phyloP scores from a whole-genome alignment of 1,140 invertebrate species.

The Paracyclopina nana region DNA sequence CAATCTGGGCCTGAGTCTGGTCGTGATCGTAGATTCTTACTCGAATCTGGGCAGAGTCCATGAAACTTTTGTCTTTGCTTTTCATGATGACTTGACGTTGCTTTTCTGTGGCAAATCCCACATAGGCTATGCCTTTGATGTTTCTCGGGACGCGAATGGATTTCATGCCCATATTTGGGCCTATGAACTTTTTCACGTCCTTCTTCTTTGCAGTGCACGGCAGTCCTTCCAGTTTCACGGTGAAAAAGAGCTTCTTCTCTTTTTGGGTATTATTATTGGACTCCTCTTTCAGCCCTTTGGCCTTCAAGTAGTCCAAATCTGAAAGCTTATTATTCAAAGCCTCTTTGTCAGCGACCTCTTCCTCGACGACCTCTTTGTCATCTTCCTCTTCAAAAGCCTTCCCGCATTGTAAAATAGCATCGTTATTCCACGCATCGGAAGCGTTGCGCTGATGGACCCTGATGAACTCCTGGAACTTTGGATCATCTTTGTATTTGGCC shows the following conservation, averaged over 20 bases:
- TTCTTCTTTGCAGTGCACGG: conserved; percentile 38
- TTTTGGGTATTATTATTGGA: conserved; percentile 9
- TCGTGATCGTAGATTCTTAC: conserved; percentile 25
- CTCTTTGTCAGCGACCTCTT: background rate
- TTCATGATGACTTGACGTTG: conserved; percentile 60
- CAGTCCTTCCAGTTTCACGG: conserved; percentile 6
- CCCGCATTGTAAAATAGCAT: background rate
- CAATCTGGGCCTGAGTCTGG: conserved; percentile 19
- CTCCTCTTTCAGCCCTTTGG: conserved; percentile 8
- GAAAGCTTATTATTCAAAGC: background rate
- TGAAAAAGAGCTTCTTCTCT: no score
- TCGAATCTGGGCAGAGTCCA: conserved; percentile 30
- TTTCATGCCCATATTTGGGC: conserved; percentile 44
- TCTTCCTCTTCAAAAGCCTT: background rate
- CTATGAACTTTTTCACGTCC: conserved; percentile 62
- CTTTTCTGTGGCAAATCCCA: conserved; percentile 61
- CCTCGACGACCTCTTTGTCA: background rate
- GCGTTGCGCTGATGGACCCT: conserved; percentile 11
- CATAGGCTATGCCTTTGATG: conserved; percentile 65
- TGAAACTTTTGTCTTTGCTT: conserved; percentile 67
- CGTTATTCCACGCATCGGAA: conserved; percentile 12
- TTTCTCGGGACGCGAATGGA: conserved; percentile 56
- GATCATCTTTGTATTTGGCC: conserved; percentile 10
- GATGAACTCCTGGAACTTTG: conserved; percentile 15
- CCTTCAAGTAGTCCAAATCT: conserved; percentile 9